Evolutionary conservation across 2,888 invertebrate genomes (phyloP).

Genomic region (Pseudococcus longispinus): DNA sequence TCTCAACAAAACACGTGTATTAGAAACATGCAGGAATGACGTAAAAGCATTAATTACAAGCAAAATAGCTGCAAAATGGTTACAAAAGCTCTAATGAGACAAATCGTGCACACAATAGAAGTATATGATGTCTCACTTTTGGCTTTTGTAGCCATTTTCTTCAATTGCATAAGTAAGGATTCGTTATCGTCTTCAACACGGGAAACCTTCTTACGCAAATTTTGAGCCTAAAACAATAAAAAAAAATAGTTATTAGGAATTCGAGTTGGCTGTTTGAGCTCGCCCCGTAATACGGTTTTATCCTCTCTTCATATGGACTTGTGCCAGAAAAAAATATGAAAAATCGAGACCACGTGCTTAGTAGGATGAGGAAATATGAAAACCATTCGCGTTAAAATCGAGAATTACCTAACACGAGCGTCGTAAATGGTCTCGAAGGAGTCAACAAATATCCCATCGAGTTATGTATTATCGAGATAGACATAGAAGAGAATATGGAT

Average conservation of each 20-base stretch:
- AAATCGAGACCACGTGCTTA: conserved; percentile 33
- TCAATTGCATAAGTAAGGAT: conserved; percentile 90
- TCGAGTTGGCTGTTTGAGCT: background rate
- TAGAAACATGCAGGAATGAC: background rate
- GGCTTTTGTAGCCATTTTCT: conserved; percentile 91
- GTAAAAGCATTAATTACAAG: background rate
- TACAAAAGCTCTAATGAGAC: conserved; percentile 57
- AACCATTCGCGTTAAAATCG: conserved; percentile 1
- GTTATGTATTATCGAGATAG: conserved; percentile 7
- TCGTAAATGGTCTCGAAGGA: conserved; percentile 28
- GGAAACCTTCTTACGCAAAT: conserved; percentile 85
- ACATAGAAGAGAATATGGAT: conserved; percentile 13
- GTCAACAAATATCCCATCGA: conserved; percentile 33
- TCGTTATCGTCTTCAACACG: conserved; percentile 97
- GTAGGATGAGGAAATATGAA: background rate
- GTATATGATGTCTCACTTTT: conserved; percentile 62
- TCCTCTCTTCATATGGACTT: conserved; percentile 22
- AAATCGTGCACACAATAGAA: background rate
- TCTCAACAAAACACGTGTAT: background rate
- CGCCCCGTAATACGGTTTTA: background rate
- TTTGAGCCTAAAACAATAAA: conserved; percentile 74
- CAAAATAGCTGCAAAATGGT: conserved; percentile 34
- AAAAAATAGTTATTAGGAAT: conserved; percentile 55
- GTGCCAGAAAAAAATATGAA: conserved; percentile 19
- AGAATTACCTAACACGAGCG: conserved; percentile 36